Evolutionary conservation across 2,888 invertebrate genomes (phyloP), one percentile per base, ranked within the genome.

Genomic region (Cantharis lateralis): DNA sequence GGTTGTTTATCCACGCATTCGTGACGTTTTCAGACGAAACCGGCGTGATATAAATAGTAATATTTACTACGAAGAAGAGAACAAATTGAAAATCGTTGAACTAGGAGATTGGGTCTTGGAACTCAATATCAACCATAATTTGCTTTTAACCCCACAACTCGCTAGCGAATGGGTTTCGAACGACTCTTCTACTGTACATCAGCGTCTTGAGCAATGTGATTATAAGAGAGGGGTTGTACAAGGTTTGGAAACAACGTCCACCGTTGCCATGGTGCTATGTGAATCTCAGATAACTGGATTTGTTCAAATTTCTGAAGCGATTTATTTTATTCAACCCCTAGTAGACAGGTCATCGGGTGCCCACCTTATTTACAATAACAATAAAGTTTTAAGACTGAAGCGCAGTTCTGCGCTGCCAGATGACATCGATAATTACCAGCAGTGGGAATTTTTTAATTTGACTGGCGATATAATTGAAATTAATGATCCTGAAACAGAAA

Each of bases 391-490:
- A 20, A 66, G 64, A 13, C 24, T 24, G 1, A 66, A 66, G 24
- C 18, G 64, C 18, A 66, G 16, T 15, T n/a, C n/a, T 2, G 10
- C 24, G 13, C 10, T 66, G 64, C 48, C n/a, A n/a, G 48, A 48
- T n/a, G 20, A 64, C 32, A 15, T 73, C 10, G 74, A 69, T 13
- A 74, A 72, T 24, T 74, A 63, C 32, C 70, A 72, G 48, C 70
- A 80, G 72, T 83, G 83, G 83, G 80, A 82, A 69, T 83, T 76
- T 63, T 89, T 88, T 80, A 90, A 90, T 86, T 82, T 90, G 69
- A 90, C 89, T 1, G 90, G 89, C 10, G 90, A 90, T 79, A 87
- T 87, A 1, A 85, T 90, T 68, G 87, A 89, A 66, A 84, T 88
- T 15, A 88, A 86, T 26, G 84, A 81, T 24, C 83, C 85, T 4